These are phyloP conservation scores for Aurelia aurita complex sp. Pacific DNA, from an alignment of 30 jellyfish, hydroid and myxozoan species.

Conservation along the genomic window DNA sequence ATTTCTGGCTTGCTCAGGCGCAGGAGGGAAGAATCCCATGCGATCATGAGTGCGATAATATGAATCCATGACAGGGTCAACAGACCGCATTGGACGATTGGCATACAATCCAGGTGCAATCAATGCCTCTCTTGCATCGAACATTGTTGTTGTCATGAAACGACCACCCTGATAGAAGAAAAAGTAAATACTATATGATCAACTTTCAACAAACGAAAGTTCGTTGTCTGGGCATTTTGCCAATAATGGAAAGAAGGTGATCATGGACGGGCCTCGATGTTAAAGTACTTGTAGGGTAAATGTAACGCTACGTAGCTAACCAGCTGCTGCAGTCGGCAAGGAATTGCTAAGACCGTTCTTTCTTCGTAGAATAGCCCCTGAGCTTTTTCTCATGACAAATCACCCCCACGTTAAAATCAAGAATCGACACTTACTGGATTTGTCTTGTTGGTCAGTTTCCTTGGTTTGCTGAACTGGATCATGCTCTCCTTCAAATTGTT, in stretches of 20 bases:
- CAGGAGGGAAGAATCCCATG: conserved; percentile 97
- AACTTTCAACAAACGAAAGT: too few species aligned
- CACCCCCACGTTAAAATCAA: too few species aligned
- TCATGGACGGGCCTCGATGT: too few species aligned
- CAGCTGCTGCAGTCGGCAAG: too few species aligned
- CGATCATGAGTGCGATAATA: conserved; percentile 98
- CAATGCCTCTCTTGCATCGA: conserved; percentile 98
- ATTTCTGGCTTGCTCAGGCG: conserved; percentile 99
- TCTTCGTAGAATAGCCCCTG: too few species aligned
- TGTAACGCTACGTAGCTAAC: too few species aligned
- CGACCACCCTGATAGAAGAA: conserved; percentile 86
- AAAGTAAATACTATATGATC: too few species aligned
- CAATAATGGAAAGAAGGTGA: too few species aligned
- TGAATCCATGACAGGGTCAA: conserved; percentile 97
- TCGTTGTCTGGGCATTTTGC: too few species aligned
- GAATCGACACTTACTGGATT: conserved; percentile 73
- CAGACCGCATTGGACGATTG: conserved; percentile 92
- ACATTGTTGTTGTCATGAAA: conserved; percentile 96
- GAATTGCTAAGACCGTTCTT: too few species aligned
- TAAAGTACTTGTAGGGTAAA: too few species aligned
- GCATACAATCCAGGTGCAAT: conserved; percentile 98
- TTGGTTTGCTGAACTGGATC: conserved; percentile 98
- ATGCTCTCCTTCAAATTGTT: conserved; percentile 94
- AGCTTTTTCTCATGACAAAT: too few species aligned
- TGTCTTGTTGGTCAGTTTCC: conserved; percentile 89